Evolutionary conservation across 53 echinoderm and acorn worm genomes (phyloP).

Genomic region (Glandiceps talaboti): DNA sequence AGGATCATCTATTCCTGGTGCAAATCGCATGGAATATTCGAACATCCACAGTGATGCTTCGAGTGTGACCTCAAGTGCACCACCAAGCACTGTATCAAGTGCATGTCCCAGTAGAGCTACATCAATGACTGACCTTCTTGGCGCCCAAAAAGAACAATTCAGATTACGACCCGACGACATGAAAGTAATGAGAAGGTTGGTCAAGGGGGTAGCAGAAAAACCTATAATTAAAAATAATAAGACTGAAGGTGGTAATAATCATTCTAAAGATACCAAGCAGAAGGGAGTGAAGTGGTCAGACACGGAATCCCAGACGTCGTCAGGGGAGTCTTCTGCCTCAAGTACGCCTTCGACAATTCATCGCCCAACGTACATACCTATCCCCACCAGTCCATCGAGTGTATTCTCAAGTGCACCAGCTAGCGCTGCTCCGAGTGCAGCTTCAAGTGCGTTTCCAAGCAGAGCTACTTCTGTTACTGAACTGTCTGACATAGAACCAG

Average conservation of each 20-base stretch:
- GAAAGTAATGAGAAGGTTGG: no score
- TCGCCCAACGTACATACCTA: neutral
- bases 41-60: neutral
- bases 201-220: no score
- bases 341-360: neutral
- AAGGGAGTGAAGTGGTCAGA: neutral
- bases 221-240: no score
- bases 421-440: neutral
- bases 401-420: neutral
- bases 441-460: neutral
- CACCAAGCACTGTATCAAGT: neutral
- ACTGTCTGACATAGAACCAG: no score
- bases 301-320: neutral
- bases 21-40: no score
- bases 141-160: no score
- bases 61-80: neutral
- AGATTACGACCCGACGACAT: no score
- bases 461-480: neutral
- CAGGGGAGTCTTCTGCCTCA: neutral
- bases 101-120: neutral
- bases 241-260: no score
- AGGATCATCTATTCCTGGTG: no score
- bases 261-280: no score
- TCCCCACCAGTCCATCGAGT: neutral
- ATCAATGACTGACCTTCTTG: neutral